Conservation (phyloP, 2,888 invertebrate genomes). For the Herminia tarsipennalis region DNA sequence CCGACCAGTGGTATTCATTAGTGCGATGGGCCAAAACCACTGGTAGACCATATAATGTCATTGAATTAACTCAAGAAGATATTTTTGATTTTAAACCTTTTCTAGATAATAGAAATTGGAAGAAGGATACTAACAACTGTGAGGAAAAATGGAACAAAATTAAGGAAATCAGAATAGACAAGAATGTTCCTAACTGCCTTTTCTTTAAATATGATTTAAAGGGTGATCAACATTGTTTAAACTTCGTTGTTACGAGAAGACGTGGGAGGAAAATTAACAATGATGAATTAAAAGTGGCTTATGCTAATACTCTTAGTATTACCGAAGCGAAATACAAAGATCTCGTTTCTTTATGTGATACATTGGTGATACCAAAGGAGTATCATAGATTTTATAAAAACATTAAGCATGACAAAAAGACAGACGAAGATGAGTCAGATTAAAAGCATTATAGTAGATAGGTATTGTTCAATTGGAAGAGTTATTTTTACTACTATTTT, state of each 20-base stretch:
- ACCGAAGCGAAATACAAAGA: constrained; percentile 16
- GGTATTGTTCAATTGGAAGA: constrained; percentile 2
- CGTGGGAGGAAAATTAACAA: constrained; percentile 7
- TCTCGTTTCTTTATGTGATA: constrained; percentile 11
- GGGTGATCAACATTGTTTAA: constrained; percentile 4
- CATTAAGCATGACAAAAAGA: constrained; percentile 12
- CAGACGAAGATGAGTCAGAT: constrained; percentile 7
- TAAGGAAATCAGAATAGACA: constrained; percentile 1
- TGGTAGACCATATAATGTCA: constrained; percentile 6
- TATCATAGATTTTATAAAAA: constrained; percentile 14
- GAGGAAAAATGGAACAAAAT: constrained; percentile 5
- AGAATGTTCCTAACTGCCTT: constrained; percentile 2
- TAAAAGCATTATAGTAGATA: constrained; percentile 4
- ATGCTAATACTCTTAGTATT: constrained; percentile 9
- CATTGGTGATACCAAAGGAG: constrained; percentile 11
- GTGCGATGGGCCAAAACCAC: constrained; percentile 6
- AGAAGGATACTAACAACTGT: constrained; percentile 7
- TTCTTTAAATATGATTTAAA: constrained; percentile 8
- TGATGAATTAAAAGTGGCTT: constrained; percentile 9
- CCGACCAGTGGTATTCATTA: constrained; percentile 9
- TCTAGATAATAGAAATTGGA: constrained; percentile 3
- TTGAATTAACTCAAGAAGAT: constrained; percentile 6
- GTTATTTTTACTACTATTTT: constrained; percentile 3
- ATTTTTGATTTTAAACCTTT: constrained; percentile 8
- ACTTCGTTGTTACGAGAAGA: constrained; percentile 10